These are phyloP conservation scores for Himalopsyche japonica DNA, from an alignment of 2,888 invertebrate genomes.

Conservation along the genomic window DNA sequence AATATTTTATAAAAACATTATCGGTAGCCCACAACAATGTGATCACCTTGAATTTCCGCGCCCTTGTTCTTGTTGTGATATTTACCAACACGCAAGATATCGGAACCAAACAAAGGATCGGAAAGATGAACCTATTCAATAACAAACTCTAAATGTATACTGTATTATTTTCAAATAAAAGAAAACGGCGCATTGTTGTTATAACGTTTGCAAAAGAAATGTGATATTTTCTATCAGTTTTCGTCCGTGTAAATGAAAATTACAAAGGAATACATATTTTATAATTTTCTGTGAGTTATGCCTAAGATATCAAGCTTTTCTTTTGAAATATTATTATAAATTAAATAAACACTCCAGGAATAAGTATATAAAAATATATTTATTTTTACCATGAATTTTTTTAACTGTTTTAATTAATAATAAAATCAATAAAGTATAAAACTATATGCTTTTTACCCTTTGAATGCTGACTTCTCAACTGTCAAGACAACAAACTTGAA, in stretches of 20 bases:
- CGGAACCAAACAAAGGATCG: not conserved
- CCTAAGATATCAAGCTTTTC: too few relatives aligned
- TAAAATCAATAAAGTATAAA: too few relatives aligned
- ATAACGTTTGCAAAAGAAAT: not conserved
- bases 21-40: not conserved
- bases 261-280: too few relatives aligned
- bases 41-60: not conserved
- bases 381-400: too few relatives aligned
- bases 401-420: too few relatives aligned
- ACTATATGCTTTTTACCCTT: too few relatives aligned
- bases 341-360: too few relatives aligned
- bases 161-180: not conserved
- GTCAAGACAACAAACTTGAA: too few relatives aligned
- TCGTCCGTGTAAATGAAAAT: not conserved
- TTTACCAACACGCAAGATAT: not conserved
- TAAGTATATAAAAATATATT: too few relatives aligned
- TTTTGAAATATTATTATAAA: too few relatives aligned
- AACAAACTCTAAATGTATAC: not conserved
- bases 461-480: too few relatives aligned
- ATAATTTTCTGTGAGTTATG: too few relatives aligned
- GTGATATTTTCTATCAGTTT: not conserved
- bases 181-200: not conserved
- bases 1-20: not conserved
- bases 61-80: not conserved
- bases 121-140: not conserved